Percentiles rank a stretch among this genome's conserved stretches.
Conservation (phyloP, 2,113 vertebrate genomes). For the Anarrhichthys ocellatus region DNA sequence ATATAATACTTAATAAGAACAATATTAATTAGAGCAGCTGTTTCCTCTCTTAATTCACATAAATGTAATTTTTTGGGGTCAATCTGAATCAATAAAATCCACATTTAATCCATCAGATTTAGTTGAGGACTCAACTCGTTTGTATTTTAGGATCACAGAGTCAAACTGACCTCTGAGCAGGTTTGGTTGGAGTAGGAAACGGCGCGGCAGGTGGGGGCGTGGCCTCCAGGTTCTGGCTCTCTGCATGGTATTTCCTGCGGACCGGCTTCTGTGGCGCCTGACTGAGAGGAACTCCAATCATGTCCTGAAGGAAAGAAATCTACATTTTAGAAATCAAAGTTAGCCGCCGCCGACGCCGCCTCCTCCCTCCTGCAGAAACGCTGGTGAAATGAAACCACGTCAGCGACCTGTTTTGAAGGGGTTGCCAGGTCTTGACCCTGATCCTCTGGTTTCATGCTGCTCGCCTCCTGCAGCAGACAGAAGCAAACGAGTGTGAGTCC, state of each 20-base stretch:
- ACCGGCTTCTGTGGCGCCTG: conserved; percentile 92
- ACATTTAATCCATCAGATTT: background rate
- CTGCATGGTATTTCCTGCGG: conserved; percentile 89
- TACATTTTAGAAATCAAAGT: conserved; percentile 14
- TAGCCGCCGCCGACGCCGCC: background rate
- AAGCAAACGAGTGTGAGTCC: background rate
- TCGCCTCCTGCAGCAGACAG: conserved; percentile 86
- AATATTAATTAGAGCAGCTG: too few species aligned
- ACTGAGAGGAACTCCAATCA: conserved; percentile 64
- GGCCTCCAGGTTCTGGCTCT: conserved; percentile 85
- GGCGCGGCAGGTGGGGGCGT: conserved; percentile 46
- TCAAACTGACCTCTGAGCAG: conserved; percentile 87
- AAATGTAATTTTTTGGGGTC: too few species aligned
- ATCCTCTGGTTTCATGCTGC: conserved; percentile 79
- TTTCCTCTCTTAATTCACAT: background rate
- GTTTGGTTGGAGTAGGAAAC: conserved; percentile 83
- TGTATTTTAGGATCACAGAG: background rate
- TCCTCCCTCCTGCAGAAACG: background rate
- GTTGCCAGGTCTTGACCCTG: conserved; percentile 83
- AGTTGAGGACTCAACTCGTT: background rate
- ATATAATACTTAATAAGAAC: too few species aligned
- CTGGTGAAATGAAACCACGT: background rate
- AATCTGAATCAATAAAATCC: background rate
- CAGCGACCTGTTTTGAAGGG: conserved; percentile 86
- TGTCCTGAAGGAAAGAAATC: conserved; percentile 81